Base-by-base conservation (phyloP, 1,140 invertebrate species). In the Musca vetustissima region DNA sequence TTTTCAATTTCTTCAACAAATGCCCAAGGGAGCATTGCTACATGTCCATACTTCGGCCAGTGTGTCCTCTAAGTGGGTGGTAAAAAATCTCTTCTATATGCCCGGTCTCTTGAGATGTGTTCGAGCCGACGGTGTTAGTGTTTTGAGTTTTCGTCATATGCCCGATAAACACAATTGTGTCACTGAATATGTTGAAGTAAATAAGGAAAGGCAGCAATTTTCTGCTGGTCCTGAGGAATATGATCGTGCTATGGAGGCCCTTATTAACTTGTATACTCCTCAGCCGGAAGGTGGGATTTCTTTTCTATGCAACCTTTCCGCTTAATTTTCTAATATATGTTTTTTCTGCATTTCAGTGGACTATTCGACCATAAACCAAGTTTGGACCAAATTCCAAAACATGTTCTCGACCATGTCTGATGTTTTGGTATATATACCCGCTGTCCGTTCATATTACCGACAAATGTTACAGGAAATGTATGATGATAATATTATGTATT, bases 401-500 rank as follows among this genome's bases (percentile, higher is more conserved):
- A 88, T 89, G 67, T 93, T 95, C 69, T 70, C 36, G 0, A 86
- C 86, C 4, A 82, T 91, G 0, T 80, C 73, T 0, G 87, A 88
- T 13, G 83, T 93, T 64, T 73, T 94, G 6, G 84, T 85, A 4
- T 93, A 92, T 73, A 85, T 86, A 71, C 90, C 91, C 0, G 86
- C 92, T 1, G 92, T 90, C 80, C 86, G 89, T 64, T 86, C 90
- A 43, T 91, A 92, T 76, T 88, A 90, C 72, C 90, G 90, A 71
- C 87, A 90, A 68, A 86, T 87, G 8, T 83, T 95, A 4, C 80
- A 87, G 72, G 89, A 93, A 73, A 84, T 92, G 8, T 88, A 89
- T 72, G 85, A 90, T 1, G 93, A 95, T 74, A 93, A 93, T 75
- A 85, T 95, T 0, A 88, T 92, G 83, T 94, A 94, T 71, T 74